Evolutionary conservation across 2,113 vertebrate species (phyloP), one percentile per base, ranked within the genome.

Genomic region (Burhinus bistriatus): DNA sequence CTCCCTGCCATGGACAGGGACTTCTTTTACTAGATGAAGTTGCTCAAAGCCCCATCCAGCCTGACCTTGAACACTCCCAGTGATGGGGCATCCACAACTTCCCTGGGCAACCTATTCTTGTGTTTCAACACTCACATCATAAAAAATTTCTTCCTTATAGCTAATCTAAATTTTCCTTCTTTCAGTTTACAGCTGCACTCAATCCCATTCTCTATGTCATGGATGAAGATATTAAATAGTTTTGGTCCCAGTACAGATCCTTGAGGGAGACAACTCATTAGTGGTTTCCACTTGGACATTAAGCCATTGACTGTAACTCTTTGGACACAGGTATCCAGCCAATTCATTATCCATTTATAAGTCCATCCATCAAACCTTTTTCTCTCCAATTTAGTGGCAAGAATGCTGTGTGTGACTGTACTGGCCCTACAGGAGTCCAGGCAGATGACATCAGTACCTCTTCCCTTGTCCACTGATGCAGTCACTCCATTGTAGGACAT

Each of bases 201-300:
- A 59, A 1, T 40, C 27, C 23, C 11, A 40, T 22, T 72, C 21
- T 8, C 36, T 47, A 0, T 47, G 47, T 69, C 0, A 0, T 12
- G 11, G 19, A 21, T 68, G 26, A 34, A 85, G 34, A 54, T 11
- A 49, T 9, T 11, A 15, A 34, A 12, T 5, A 44, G 8, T 25
- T 78, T 44, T 64, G 2, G 9, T 51, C 20, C 29, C 27, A 59
- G 3, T 15, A 49, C 0, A 0, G 59, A 42, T 5, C 6, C 42
- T 12, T 54, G 57, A 58, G 16, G 14, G 27, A 49, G 12, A 68
- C 6, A 85, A 29, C 2, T 30, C 2, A 0, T 38, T 42, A 42
- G 13, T 55, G 12, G 2, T 61, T 81, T 75, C 40, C 11, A 15
- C 38, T 58, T 19, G 15, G 32, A 57, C 27, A 30, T 4, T 45